Base-by-base conservation (phyloP, 2,113 vertebrate genomes). In the Drymodes brunneopygia region DNA sequence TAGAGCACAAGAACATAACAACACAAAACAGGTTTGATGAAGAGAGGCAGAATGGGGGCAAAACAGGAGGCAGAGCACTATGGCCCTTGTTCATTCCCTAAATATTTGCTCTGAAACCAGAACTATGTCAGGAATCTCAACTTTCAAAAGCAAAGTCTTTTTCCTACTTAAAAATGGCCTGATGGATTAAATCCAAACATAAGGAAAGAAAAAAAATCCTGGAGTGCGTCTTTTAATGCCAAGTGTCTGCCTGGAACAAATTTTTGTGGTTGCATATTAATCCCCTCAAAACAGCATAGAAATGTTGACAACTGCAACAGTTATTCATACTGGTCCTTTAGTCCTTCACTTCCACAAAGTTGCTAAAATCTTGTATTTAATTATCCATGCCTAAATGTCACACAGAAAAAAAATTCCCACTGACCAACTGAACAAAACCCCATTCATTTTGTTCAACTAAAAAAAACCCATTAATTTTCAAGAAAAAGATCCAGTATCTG, bases 251-350 rank as follows among this genome's bases (percentile, higher is more conserved):
- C 88, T 88, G 61, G 50, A 96, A 95, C 33, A 69, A 79, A 89
- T 96, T 95, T 93, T 72, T 96, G 83, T 61, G 96, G 87, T 86
- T 94, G 78, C 82, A 71, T 84, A 95, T 90, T 87, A 96, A 90
- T 89, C 42, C 66, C 70, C 86, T 90, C 58, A 81, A 83, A 92
- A 48, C 50, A 88, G 90, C 91, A 72, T 10, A 97, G 89, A 95
- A 95, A 95, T n/a, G 44, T 88, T 92, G 89, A 94, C 86, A 96
- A 78, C 80, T 95, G 47, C 64, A 94, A 78, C 29, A 66, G 33
- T 60, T 62, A 81, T 21, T 82, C 64, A 70, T 22, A 69, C 19
- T 12, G 22, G 56, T 58, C 40, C 66, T 71, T 92, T 40, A 50
- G 47, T 69, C 31, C 78, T 84, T 91, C 50, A 51, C 72, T 67